phyloP scores from a whole-genome alignment of 1,140 invertebrate genomes.

The Himalopsyche phryganea region DNA sequence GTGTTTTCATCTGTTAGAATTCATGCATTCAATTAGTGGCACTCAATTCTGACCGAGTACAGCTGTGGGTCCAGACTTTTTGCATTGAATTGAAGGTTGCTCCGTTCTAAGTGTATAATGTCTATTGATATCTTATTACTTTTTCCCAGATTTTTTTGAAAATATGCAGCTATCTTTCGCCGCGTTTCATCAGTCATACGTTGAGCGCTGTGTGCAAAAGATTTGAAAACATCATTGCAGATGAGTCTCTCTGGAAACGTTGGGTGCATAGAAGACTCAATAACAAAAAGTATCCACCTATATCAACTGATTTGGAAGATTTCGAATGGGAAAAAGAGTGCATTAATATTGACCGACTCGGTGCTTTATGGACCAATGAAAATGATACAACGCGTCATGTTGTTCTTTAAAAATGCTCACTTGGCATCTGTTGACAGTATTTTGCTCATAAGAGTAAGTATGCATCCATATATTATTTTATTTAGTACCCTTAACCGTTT shows the following conservation, averaged over 20 bases:
- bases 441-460: slow-evolving; percentile 48
- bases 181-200: slow-evolving; percentile 43
- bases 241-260: slow-evolving; percentile 46
- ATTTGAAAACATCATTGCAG: slow-evolving; percentile 47
- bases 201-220: slow-evolving; percentile 45
- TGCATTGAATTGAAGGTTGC: too few species aligned
- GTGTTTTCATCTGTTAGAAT: too few species aligned
- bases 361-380: slow-evolving; percentile 44
- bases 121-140: too few species aligned
- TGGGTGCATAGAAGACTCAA: slow-evolving; percentile 45
- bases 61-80: too few species aligned
- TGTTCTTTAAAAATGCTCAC: slow-evolving; percentile 46
- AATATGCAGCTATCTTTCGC: slow-evolving; percentile 49
- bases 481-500: too few species aligned
- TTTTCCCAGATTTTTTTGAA: slow-evolving; percentile 48
- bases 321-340: slow-evolving; percentile 46
- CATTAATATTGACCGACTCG: slow-evolving; percentile 44
- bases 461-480: too few species aligned
- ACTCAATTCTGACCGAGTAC: too few species aligned
- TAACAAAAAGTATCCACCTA: slow-evolving; percentile 40
- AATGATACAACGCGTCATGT: slow-evolving; percentile 42
- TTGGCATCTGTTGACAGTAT: slow-evolving; percentile 50
- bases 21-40: too few species aligned
- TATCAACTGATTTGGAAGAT: slow-evolving; percentile 37
- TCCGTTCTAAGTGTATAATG: too few species aligned